Evolutionary conservation across 2,797 vertebrate genomes (phyloP).

Genomic region (Prunella strophiata): DNA sequence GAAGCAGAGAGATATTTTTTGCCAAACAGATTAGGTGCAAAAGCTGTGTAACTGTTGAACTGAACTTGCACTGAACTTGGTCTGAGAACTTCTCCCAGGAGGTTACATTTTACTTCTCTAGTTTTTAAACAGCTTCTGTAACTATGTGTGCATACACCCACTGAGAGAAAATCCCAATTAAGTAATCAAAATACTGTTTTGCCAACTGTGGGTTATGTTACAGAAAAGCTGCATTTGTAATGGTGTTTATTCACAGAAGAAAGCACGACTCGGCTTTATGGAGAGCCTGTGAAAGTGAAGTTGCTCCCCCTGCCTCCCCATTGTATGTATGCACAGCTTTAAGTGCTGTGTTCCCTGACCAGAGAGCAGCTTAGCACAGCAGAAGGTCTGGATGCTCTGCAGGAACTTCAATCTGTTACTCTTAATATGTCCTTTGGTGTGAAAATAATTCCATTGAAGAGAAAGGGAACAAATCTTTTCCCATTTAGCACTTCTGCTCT

Average conservation of each 20-base stretch:
- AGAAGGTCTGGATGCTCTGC: neutral
- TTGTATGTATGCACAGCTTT: neutral
- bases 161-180: conserved; percentile 4
- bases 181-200: conserved; percentile 37
- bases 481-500: neutral
- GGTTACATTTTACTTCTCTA: neutral
- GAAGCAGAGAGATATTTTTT: neutral
- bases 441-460: neutral
- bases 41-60: neutral
- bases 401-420: neutral
- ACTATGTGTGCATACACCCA: neutral
- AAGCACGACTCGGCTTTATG: neutral
- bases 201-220: conserved; percentile 28
- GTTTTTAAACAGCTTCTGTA: conserved; percentile 31
- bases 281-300: neutral
- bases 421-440: neutral
- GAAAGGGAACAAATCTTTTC: neutral
- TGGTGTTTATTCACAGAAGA: neutral
- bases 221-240: neutral
- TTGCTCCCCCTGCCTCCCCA: conserved; percentile 39
- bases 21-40: neutral
- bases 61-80: conserved; percentile 18
- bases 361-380: neutral
- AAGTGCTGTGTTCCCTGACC: neutral
- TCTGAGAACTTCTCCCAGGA: neutral